A percentile compares a stretch with the other conserved stretches of the same genome.
Conservation (phyloP, 2,888 invertebrate genomes). For the Drosophila gaucha region DNA sequence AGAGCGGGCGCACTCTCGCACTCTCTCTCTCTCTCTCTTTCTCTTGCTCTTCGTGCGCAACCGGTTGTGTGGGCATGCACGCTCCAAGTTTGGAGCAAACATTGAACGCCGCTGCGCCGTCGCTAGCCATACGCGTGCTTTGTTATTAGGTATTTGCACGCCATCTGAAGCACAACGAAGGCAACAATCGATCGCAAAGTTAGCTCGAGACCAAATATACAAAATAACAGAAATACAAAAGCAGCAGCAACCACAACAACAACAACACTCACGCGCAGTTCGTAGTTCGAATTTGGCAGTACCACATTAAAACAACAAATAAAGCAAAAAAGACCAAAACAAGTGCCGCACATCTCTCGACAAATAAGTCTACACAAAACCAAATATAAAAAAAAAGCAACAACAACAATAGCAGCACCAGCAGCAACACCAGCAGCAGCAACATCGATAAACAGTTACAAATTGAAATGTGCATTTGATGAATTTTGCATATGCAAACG, state of each 20-base stretch:
- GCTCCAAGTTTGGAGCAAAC: slow-evolving; percentile 69
- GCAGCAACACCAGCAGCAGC: slow-evolving; percentile 7
- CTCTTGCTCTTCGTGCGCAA: slow-evolving; percentile 23
- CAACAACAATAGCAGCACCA: slow-evolving; percentile 7
- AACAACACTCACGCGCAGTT: slow-evolving; percentile 48
- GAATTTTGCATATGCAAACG: slow-evolving; percentile 13
- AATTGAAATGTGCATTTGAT: slow-evolving; percentile 22
- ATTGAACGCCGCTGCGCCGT: slow-evolving; percentile 68
- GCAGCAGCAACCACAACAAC: slow-evolving; percentile 27
- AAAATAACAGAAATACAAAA: slow-evolving; percentile 44
- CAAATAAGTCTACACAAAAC: slow-evolving; percentile 62
- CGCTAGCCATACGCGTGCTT: slow-evolving; percentile 76
- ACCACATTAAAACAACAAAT: slow-evolving; percentile 64
- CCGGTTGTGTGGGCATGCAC: slow-evolving; percentile 64
- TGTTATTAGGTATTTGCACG: slow-evolving; percentile 84
- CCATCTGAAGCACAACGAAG: slow-evolving; percentile 84
- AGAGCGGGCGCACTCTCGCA: not conserved
- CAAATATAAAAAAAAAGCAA: slow-evolving; percentile 29
- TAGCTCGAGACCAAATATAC: slow-evolving; percentile 60
- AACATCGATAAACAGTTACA: slow-evolving; percentile 43
- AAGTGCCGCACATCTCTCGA: slow-evolving; percentile 56
- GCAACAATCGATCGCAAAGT: slow-evolving; percentile 76
- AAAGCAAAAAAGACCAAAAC: slow-evolving; percentile 75
- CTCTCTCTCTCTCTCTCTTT: slow-evolving; percentile 4
- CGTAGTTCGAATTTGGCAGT: slow-evolving; percentile 56